Evolutionary conservation across 2,888 invertebrate genomes (phyloP), one percentile per base, ranked within the genome.

Genomic region (Strigamia maritima): DNA sequence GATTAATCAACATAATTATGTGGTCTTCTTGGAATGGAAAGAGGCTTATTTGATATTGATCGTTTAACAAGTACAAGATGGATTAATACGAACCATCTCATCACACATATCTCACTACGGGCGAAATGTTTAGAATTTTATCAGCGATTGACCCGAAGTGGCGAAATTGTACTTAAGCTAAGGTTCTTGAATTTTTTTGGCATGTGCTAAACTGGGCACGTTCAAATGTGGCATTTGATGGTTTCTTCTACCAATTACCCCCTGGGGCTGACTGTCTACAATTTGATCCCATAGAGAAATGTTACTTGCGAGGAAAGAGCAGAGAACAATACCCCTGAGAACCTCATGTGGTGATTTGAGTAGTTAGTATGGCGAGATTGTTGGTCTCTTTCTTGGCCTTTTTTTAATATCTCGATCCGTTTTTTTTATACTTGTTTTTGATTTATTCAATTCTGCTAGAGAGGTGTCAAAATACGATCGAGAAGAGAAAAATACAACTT

Each of bases 241-340:
- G 12, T 70, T 70, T 70, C 70, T 70, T 26, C 70, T 28, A 7
- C 70, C 70, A 70, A 70, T 70, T 70, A 70, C 70, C 70, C 70
- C 70, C 70, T 70, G 70, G 70, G 70, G 70, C 70, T 28, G 28
- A 28, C 70, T 70, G 70, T 70, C 70, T 70, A 70, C 70, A 28
- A 70, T 70, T 70, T 70, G 70, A 70, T 70, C 70, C 70, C 70
- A 28, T 12, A 28, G 70, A 26, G 70, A 14, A 70, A 70, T 70
- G 70, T 70, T 26, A 70, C 26, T 54, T 70, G 70, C 14, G 65
- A 49, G 22, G 8, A 60, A 19, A 60, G 60, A 10, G 60, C 70
- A 70, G 70, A 70, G 70, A 70, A 70, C 70, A 70, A 26, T 26
- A 70, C 70, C 70, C 70, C 70, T 19, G 54, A 70, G 70, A 70